A percentile compares a stretch with the other conserved stretches of the same genome.
Evolutionary conservation across 2,888 invertebrate genomes (phyloP).

Genomic region (Caenorhabditis sulstoni): DNA sequence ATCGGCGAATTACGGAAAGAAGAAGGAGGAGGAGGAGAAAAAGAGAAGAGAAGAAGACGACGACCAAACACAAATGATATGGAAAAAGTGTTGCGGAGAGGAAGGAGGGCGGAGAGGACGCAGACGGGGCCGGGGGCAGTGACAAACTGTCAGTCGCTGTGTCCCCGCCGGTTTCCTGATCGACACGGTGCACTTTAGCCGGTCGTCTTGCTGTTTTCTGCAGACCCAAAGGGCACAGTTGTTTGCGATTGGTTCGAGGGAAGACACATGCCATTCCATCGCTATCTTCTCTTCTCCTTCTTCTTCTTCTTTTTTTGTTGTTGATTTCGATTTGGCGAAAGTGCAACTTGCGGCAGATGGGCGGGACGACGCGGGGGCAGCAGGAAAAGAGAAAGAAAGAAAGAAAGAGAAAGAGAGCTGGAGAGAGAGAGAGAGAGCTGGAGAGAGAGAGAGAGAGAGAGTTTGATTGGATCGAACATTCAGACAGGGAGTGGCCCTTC

Average conservation of each 20-base stretch:
- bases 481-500: conserved; percentile 7
- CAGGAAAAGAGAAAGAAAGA: neutral
- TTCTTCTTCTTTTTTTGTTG: conserved; percentile 10
- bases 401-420: neutral
- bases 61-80: conserved; percentile 33
- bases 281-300: neutral
- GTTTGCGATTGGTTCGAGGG: conserved; percentile 19
- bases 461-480: too few relatives aligned
- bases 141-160: conserved; percentile 30
- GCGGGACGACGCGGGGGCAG: conserved; percentile 8
- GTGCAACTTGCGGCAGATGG: conserved; percentile 26
- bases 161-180: conserved; percentile 6
- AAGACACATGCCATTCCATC: conserved; percentile 1
- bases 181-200: conserved; percentile 29
- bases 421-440: too few relatives aligned
- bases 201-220: conserved; percentile 5
- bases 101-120: conserved; percentile 1
- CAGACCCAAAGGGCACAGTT: conserved; percentile 38
- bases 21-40: conserved; percentile 11
- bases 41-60: conserved; percentile 18
- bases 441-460: too few relatives aligned
- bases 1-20: neutral
- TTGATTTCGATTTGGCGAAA: conserved; percentile 18
- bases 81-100: conserved; percentile 17
- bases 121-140: conserved; percentile 12